These are phyloP conservation scores for Diogma glabrata DNA, from an alignment of 2,888 invertebrate genomes.

Conservation along the genomic window DNA sequence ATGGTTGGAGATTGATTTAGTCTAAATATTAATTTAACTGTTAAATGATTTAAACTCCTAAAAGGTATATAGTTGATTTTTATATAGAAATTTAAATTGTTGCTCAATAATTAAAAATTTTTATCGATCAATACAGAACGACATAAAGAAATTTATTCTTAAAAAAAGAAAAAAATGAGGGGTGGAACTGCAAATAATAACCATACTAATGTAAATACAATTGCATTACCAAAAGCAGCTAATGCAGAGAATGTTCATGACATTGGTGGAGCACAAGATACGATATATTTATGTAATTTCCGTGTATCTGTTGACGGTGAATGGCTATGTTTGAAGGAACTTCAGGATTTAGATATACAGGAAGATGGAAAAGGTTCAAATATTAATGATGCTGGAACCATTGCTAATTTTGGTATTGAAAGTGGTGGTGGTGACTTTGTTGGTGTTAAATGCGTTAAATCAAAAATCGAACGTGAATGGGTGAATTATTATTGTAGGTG, in stretches of 20 bases:
- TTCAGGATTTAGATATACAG: slow-evolving; percentile 83
- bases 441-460: slow-evolving; percentile 24
- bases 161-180: slow-evolving; percentile 7
- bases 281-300: slow-evolving; percentile 94
- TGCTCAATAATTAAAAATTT: too few species aligned
- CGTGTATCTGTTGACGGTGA: slow-evolving; percentile 95
- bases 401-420: slow-evolving; percentile 20
- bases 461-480: slow-evolving; percentile 26
- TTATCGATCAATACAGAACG: too few species aligned
- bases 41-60: too few species aligned
- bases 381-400: slow-evolving; percentile 21
- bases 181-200: slow-evolving; percentile 5
- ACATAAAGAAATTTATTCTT: too few species aligned
- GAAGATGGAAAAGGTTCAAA: slow-evolving; percentile 32
- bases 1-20: too few species aligned
- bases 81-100: too few species aligned
- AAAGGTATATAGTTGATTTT: too few species aligned
- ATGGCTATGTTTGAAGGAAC: slow-evolving; percentile 89
- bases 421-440: slow-evolving; percentile 16
- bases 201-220: slow-evolving; percentile 23
- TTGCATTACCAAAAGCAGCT: slow-evolving; percentile 35
- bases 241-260: slow-evolving; percentile 35
- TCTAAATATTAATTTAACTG: too few species aligned
- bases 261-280: slow-evolving; percentile 65
- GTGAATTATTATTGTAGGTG: slow-evolving; percentile 37